Conservation (phyloP, 2,797 vertebrate species). For the Loris lydekkerianus region DNA sequence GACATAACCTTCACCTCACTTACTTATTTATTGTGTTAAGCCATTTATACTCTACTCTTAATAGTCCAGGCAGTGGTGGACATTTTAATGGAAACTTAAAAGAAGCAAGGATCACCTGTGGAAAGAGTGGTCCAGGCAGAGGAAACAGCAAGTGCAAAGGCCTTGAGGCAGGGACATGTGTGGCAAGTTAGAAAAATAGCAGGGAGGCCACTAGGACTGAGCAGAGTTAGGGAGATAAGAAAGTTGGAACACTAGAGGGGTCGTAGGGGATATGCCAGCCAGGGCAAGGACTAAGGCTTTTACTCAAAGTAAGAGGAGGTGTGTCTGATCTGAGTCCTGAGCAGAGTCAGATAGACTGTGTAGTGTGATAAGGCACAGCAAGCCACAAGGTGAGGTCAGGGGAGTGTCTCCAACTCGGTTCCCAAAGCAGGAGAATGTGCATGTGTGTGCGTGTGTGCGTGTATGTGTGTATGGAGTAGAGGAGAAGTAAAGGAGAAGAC, state of each 20-base stretch:
- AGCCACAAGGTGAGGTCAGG: neutral
- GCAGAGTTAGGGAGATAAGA: neutral
- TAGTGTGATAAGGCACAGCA: neutral
- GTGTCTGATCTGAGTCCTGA: neutral
- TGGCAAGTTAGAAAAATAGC: fast-evolving
- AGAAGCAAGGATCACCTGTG: neutral
- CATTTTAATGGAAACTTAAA: neutral
- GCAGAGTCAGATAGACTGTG: neutral
- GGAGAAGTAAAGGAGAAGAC: neutral
- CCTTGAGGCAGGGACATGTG: neutral
- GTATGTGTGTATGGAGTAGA: fast-evolving
- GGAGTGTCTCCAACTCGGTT: neutral
- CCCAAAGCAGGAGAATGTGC: neutral
- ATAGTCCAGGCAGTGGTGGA: too few relatives aligned
- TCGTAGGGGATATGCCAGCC: too few relatives aligned
- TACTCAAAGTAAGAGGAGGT: neutral
- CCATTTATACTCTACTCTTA: too few relatives aligned
- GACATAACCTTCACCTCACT: too few relatives aligned
- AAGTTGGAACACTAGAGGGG: fast-evolving
- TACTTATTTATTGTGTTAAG: too few relatives aligned
- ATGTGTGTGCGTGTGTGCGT: fast-evolving
- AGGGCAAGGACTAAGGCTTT: neutral
- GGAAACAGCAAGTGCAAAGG: neutral
- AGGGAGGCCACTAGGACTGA: neutral
- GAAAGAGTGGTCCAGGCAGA: neutral